phyloP scores from a whole-genome alignment of 2,888 invertebrate genomes.

The Actias luna region DNA sequence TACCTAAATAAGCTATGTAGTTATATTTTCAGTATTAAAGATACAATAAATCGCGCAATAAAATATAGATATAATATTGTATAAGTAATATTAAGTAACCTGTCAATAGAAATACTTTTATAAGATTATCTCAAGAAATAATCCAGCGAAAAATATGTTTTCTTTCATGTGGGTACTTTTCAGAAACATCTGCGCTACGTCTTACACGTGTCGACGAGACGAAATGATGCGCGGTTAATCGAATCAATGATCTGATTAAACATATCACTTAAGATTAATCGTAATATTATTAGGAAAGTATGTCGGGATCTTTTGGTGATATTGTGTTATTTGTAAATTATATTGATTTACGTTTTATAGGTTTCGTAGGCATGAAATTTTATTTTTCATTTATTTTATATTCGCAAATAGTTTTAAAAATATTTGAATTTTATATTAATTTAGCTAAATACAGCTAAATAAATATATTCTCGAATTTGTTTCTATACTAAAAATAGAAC shows the following conservation, averaged over 20 bases:
- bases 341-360: not conserved
- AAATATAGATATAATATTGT: not conserved
- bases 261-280: slow-evolving; percentile 31
- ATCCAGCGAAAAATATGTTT: slow-evolving; percentile 37
- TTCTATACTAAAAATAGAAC: too few species aligned
- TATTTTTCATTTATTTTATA: too few species aligned
- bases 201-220: slow-evolving; percentile 58
- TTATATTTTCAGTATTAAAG: not conserved
- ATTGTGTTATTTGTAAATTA: not conserved
- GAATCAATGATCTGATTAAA: slow-evolving; percentile 55
- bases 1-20: too few species aligned
- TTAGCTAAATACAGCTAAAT: too few species aligned
- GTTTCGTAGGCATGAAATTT: not conserved
- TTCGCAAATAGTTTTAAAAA: too few species aligned
- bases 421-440: too few species aligned
- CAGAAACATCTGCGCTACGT: slow-evolving; percentile 61
- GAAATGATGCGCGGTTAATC: slow-evolving; percentile 55
- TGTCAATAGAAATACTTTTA: slow-evolving; percentile 26
- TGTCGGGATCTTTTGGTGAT: not conserved
- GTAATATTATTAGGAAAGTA: slow-evolving; percentile 10
- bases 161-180: slow-evolving; percentile 61
- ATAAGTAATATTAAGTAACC: slow-evolving; percentile 3
- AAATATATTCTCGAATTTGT: too few species aligned
- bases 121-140: slow-evolving; percentile 42
- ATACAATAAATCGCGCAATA: not conserved